These are phyloP conservation scores for Rotaria sp. DNA, from an alignment of 2,888 invertebrate species.

Conservation along the genomic window DNA sequence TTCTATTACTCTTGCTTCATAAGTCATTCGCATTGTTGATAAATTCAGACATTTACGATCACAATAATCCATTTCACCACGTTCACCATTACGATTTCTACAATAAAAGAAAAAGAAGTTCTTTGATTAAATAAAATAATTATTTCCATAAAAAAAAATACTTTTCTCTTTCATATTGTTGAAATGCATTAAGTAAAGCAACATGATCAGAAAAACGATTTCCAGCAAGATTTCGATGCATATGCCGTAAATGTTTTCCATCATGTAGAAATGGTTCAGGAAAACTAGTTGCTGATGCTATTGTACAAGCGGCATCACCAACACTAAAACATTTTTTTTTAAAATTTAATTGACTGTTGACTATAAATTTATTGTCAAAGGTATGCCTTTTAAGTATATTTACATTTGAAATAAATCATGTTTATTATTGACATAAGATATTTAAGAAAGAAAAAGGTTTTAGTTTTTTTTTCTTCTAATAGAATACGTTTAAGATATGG, in stretches of 20 bases:
- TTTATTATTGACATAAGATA: neutral
- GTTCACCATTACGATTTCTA: constrained; percentile 55
- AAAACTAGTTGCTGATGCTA: constrained; percentile 90
- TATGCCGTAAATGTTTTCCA: constrained; percentile 67
- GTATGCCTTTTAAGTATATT: neutral
- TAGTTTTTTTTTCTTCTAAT: neutral
- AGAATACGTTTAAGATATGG: neutral
- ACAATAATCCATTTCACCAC: constrained; percentile 74
- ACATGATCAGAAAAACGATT: constrained; percentile 84
- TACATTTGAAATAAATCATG: neutral
- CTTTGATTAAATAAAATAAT: neutral
- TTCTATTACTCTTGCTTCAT: constrained; percentile 45
- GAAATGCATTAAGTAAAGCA: constrained; percentile 83
- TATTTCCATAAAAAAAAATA: constrained; percentile 41
- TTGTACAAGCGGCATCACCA: constrained; percentile 80
- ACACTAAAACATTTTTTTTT: constrained; percentile 58
- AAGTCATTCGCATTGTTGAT: constrained; percentile 79
- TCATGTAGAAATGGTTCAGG: constrained; percentile 76
- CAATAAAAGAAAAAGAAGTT: neutral
- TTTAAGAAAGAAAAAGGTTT: neutral
- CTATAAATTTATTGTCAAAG: neutral
- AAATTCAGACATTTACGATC: constrained; percentile 80
- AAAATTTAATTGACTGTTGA: neutral
- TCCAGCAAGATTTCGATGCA: constrained; percentile 79
- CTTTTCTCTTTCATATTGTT: constrained; percentile 62